Evolutionary conservation across 2,888 invertebrate species (phyloP), one percentile per base, ranked within the genome.

Genomic region (Scaptomyza caliginosa): DNA sequence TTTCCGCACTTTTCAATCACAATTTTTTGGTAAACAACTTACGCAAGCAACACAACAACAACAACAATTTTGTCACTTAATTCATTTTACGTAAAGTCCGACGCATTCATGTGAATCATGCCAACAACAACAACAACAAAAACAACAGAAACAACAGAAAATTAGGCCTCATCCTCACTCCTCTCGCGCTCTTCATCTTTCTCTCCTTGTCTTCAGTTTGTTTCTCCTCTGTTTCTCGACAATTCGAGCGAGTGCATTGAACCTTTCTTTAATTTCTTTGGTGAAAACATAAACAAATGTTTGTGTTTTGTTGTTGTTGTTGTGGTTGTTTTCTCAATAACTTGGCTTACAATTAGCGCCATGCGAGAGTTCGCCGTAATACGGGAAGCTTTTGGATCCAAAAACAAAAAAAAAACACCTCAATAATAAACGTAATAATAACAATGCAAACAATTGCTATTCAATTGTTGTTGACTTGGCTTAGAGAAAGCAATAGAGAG

Each of bases 21-120:
- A 58, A 72, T 67, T 63, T 72, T 71, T n/a, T n/a, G n/a, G 88
- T 85, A 86, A 85, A 85, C 85, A 88, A 88, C 88, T 85, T 85
- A 88, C 74, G 85, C 88, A 85, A 85, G 86, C 63, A 60, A 17
- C 56, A 52, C 10, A 55, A 58, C 23, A 55, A 42, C 62, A 50
- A 24, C 72, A 68, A 56, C 66, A 82, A 72, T 58, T 75, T 67
- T 75, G 65, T 77, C 81, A 74, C 81, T 77, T 68, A 62, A 68
- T 65, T 62, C 55, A 56, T 60, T 84, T 86, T 78, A 87, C 86
- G 82, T 85, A 81, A 81, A 85, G 51, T n/a, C n/a, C 67, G 40
- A 26, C 39, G 51, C 42, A 46, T 42, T 50, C 51, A 32, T 66
- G 65, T 88, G 88, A 87, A 69, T 86, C 88, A 81, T 68, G 60